Evolutionary conservation across 2,888 invertebrate species (phyloP).

Genomic region (Pyrocoelia pectoralis): DNA sequence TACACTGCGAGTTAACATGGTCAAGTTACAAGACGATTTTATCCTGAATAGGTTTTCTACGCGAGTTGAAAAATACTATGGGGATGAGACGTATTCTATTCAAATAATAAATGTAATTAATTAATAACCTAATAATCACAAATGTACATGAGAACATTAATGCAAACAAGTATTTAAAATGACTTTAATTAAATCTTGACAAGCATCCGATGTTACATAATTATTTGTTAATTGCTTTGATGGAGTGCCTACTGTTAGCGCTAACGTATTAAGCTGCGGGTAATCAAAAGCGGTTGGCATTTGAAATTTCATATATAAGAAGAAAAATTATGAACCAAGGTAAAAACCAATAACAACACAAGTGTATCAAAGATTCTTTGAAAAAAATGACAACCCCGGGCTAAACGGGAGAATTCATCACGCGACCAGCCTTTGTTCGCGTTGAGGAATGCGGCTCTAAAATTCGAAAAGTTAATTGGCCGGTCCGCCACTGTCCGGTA

Average conservation of each 20-base stretch:
- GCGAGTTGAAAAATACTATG: too few relatives aligned
- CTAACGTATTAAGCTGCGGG: slow-evolving; percentile 20
- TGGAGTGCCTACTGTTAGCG: slow-evolving; percentile 17
- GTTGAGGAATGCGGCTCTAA: slow-evolving; percentile 50
- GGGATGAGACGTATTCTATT: too few relatives aligned
- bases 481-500: slow-evolving; percentile 47
- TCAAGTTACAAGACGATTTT: too few relatives aligned
- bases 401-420: slow-evolving; percentile 51
- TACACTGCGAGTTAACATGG: too few relatives aligned
- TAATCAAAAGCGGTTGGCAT: slow-evolving; percentile 8
- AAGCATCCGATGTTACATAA: slow-evolving; percentile 19
- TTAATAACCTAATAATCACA: neutral
- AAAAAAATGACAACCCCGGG: slow-evolving; percentile 54
- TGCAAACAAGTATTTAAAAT: slow-evolving; percentile 5
- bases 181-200: slow-evolving; percentile 25
- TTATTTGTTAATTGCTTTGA: slow-evolving; percentile 26
- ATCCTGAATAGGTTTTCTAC: too few relatives aligned
- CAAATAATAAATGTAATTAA: neutral
- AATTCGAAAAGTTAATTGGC: slow-evolving; percentile 50
- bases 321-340: slow-evolving; percentile 26
- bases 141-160: neutral
- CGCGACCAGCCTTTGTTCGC: slow-evolving; percentile 52
- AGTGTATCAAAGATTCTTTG: slow-evolving; percentile 43
- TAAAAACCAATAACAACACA: slow-evolving; percentile 38
- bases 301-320: slow-evolving; percentile 19